Conservation (phyloP, 2,113 vertebrate genomes). For the Epinephelus fuscoguttatus region DNA sequence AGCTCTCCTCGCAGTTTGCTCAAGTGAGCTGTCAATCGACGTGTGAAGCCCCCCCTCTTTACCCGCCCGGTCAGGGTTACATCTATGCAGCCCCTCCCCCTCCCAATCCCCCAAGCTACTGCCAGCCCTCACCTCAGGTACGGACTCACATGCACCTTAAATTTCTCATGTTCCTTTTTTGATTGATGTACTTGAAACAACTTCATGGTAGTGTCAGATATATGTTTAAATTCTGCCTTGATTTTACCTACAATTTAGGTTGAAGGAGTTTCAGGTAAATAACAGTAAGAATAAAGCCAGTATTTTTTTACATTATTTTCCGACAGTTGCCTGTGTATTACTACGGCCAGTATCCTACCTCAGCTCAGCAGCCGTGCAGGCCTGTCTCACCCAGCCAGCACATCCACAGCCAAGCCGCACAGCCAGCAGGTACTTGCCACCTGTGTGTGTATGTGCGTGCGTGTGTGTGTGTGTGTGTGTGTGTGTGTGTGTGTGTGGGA, state of each 20-base stretch:
- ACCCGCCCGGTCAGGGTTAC: constrained; percentile 75
- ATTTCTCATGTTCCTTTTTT: not conserved
- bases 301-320: constrained; percentile 24
- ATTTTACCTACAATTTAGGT: not conserved
- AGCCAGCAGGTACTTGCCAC: constrained; percentile 87
- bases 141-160: not conserved
- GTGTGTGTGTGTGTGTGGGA: not conserved
- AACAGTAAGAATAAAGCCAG: not conserved
- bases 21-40: constrained; percentile 92
- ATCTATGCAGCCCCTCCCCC: constrained; percentile 83
- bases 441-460: not conserved
- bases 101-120: constrained; percentile 87
- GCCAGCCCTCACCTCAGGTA: constrained; percentile 89
- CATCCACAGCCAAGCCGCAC: constrained; percentile 75
- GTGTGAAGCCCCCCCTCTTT: constrained; percentile 86
- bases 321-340: constrained; percentile 92
- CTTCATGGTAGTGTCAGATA: not conserved
- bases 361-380: constrained; percentile 90
- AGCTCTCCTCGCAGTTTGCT: constrained; percentile 89
- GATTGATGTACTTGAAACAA: not conserved
- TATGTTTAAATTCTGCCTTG: not conserved
- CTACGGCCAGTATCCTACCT: constrained; percentile 95
- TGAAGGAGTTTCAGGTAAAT: not conserved
- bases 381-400: constrained; percentile 89
- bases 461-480: constrained; percentile 31